Percentiles rank a stretch among this genome's conserved stretches.
These are phyloP conservation scores for Ptychadena robeensis DNA, from an alignment of 2,797 vertebrate genomes.

Conservation along the genomic window DNA sequence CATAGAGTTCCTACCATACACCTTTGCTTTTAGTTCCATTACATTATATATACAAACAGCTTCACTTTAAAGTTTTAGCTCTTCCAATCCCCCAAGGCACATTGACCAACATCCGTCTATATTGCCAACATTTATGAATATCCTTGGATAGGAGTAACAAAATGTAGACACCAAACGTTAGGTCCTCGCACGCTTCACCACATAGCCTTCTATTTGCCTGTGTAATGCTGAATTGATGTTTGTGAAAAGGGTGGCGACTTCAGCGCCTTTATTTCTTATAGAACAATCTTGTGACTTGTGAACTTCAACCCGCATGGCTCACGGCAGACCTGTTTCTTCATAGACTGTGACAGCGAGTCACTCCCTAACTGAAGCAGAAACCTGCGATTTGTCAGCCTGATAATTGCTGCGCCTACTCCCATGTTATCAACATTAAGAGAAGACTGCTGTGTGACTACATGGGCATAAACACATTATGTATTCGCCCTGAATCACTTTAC, in stretches of 20 bases:
- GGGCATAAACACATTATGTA: neutral
- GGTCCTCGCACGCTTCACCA: no score
- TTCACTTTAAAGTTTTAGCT: no score
- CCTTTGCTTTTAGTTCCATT: no score
- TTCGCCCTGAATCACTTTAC: neutral
- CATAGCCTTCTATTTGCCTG: neutral
- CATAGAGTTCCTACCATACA: no score
- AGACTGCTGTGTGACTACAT: neutral
- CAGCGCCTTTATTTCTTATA: neutral
- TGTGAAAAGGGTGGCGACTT: neutral
- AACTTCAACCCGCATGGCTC: neutral
- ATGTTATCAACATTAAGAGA: neutral
- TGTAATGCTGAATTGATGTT: neutral
- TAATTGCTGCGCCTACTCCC: neutral
- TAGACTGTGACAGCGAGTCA: slow-evolving; percentile 3
- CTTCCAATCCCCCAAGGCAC: no score
- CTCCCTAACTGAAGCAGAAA: neutral
- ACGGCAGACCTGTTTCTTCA: neutral
- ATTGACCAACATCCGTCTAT: no score
- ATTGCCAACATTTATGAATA: no score
- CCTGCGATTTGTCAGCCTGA: neutral
- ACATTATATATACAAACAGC: no score
- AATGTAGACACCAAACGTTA: no score
- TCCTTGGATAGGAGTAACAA: no score
- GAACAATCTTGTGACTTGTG: neutral